Evolutionary conservation across 2,797 vertebrate genomes (phyloP).

Genomic region (Neosilurus hyrtlii): DNA sequence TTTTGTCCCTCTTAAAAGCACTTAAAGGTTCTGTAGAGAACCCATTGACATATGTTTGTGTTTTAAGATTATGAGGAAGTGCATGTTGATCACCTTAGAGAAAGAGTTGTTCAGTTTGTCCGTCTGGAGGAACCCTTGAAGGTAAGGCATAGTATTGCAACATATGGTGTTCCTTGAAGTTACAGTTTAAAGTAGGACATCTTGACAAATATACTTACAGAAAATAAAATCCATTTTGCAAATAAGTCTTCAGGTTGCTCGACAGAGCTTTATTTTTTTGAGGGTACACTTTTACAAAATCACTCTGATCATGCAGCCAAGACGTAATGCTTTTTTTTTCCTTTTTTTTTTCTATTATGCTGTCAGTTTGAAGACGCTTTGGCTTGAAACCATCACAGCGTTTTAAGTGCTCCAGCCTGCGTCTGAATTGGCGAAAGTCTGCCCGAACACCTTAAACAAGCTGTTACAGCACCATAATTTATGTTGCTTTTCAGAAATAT

Average conservation of each 20-base stretch:
- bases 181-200: neutral
- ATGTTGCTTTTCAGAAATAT: conserved; percentile 59
- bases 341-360: neutral
- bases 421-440: conserved; percentile 25
- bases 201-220: neutral
- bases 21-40: neutral
- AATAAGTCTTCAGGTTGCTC: neutral
- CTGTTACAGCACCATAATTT: conserved; percentile 38
- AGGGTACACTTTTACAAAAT: neutral
- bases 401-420: conserved; percentile 7
- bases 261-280: neutral
- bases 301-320: neutral
- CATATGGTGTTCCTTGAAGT: conserved; percentile 1
- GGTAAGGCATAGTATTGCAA: too few species aligned
- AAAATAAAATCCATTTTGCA: neutral
- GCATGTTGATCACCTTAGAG: neutral
- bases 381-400: neutral
- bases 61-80: neutral
- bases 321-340: conserved; percentile 1
- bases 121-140: neutral
- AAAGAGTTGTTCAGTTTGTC: neutral
- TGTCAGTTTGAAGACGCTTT: conserved; percentile 14
- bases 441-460: conserved; percentile 35
- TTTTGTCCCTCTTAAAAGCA: neutral
- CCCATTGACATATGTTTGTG: neutral